Conservation (phyloP, 2,113 vertebrate genomes). For the Prionailurus viverrinus region DNA sequence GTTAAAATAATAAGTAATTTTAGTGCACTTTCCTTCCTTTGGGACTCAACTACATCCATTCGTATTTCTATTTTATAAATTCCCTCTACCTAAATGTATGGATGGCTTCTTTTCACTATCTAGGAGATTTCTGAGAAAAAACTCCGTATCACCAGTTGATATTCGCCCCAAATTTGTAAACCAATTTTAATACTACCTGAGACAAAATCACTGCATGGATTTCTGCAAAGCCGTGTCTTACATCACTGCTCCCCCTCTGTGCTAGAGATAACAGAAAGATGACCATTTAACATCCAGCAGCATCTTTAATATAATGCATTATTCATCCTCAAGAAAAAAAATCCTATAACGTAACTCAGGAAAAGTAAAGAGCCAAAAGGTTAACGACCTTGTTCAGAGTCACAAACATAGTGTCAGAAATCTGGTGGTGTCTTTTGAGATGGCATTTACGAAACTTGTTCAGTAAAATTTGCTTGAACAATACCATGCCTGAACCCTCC, state of each 20-base stretch:
- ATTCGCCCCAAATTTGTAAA: neutral
- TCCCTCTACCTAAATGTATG: neutral
- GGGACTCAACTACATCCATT: neutral
- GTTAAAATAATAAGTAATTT: slow-evolving; percentile 1
- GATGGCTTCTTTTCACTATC: slow-evolving; percentile 55
- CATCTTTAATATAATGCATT: slow-evolving; percentile 43
- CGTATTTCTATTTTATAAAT: slow-evolving; percentile 50
- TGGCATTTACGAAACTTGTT: slow-evolving; percentile 38
- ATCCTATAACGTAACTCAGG: slow-evolving; percentile 13
- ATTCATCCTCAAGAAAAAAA: slow-evolving; percentile 50
- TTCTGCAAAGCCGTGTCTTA: slow-evolving; percentile 52
- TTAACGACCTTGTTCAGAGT: slow-evolving; percentile 56
- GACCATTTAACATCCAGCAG: slow-evolving; percentile 29
- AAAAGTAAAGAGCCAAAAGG: slow-evolving; percentile 53
- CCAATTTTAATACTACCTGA: slow-evolving; percentile 47
- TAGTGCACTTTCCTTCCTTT: neutral
- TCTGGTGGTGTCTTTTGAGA: slow-evolving; percentile 22
- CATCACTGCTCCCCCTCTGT: neutral
- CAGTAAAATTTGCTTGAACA: slow-evolving; percentile 49
- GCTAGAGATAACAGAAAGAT: slow-evolving; percentile 44
- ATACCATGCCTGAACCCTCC: neutral
- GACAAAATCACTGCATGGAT: slow-evolving; percentile 11
- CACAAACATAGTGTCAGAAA: slow-evolving; percentile 53
- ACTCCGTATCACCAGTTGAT: neutral
- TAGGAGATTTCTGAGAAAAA: slow-evolving; percentile 2